Percentiles rank a stretch among this genome's conserved stretches.
Evolutionary conservation across 2,888 invertebrate genomes (phyloP).

Genomic region (Pharmacophagus antenor): DNA sequence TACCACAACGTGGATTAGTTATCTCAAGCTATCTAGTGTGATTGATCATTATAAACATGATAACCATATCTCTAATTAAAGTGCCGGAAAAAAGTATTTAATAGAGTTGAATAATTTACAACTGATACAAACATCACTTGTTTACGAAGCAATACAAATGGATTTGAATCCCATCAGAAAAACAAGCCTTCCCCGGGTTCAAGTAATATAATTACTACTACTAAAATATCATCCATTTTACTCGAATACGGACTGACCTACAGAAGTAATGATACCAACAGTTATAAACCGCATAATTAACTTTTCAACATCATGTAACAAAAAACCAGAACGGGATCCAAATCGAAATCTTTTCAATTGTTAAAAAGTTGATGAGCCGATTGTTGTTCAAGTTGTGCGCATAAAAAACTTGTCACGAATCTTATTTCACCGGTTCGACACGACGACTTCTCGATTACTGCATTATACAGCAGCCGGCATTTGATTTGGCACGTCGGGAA

Average conservation of each 20-base stretch:
- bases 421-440: constrained; percentile 1
- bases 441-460: background rate
- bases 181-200: background rate
- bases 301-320: background rate
- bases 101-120: background rate
- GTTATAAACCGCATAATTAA: too few species aligned
- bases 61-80: background rate
- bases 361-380: too few species aligned
- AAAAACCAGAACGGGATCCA: background rate
- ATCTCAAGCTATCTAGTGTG: background rate
- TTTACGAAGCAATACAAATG: too few species aligned
- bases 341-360: background rate
- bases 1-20: background rate
- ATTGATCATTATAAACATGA: background rate
- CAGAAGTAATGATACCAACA: background rate
- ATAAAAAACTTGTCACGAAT: background rate
- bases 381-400: too few species aligned
- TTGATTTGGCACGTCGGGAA: too few species aligned
- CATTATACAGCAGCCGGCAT: too few species aligned
- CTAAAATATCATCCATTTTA: too few species aligned
- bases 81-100: background rate
- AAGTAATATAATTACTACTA: too few species aligned
- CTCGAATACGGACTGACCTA: background rate
- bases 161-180: background rate
- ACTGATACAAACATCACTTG: background rate